Conservation (phyloP, 2,888 invertebrate species). For the Tethea ocularis region DNA sequence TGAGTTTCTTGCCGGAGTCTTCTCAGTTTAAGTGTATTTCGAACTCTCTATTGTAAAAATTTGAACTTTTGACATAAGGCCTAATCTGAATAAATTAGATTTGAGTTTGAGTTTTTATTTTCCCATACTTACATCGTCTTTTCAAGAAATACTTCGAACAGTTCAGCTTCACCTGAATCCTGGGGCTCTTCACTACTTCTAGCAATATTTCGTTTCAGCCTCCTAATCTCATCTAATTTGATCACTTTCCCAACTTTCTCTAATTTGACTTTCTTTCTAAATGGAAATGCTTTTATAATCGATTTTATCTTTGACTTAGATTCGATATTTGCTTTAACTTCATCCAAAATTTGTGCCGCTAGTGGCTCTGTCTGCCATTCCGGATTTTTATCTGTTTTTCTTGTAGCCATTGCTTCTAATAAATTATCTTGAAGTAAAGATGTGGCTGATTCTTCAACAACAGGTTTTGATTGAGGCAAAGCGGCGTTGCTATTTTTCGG, state of each 20-base stretch:
- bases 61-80: too few species aligned
- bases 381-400: constrained; percentile 26
- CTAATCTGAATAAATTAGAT: too few species aligned
- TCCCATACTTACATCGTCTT: constrained; percentile 64
- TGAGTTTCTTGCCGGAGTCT: too few species aligned
- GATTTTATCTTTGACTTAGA: constrained; percentile 49
- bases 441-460: constrained; percentile 22
- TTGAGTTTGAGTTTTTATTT: too few species aligned
- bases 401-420: constrained; percentile 13
- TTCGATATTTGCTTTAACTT: constrained; percentile 61
- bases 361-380: constrained; percentile 66
- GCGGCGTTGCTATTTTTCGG: constrained; percentile 21
- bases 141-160: constrained; percentile 59
- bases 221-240: constrained; percentile 53
- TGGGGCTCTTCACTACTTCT: constrained; percentile 1
- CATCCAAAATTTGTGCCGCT: constrained; percentile 55
- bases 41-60: too few species aligned
- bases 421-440: constrained; percentile 15
- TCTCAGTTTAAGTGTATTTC: too few species aligned
- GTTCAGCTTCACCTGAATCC: constrained; percentile 15
- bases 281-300: constrained; percentile 46
- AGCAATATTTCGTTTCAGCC: constrained; percentile 44
- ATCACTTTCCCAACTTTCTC: constrained; percentile 65
- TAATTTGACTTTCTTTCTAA: constrained; percentile 61
- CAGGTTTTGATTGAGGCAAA: constrained; percentile 9